These are phyloP conservation scores for Fabriciana adippe DNA, from an alignment of 2,888 invertebrate genomes.

Conservation along the genomic window DNA sequence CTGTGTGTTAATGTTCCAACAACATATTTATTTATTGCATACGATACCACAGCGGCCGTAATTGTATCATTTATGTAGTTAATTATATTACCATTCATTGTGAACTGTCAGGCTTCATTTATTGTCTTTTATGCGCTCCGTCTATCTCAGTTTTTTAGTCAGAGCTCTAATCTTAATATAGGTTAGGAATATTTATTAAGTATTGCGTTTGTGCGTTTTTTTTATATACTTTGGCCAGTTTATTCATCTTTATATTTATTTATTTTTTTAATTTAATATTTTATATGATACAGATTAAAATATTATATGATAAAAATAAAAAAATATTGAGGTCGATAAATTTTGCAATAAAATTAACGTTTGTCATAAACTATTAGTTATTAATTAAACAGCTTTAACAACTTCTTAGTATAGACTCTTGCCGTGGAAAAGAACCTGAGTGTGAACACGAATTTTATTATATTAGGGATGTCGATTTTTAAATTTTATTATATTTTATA, in stretches of 20 bases:
- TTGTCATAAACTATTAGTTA: conserved; percentile 5
- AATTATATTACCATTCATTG: too few species aligned
- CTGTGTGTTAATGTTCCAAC: too few species aligned
- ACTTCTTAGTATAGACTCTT: conserved; percentile 33
- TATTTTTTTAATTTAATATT: neutral
- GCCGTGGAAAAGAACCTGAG: conserved; percentile 29
- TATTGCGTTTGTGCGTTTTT: neutral
- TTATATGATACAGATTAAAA: neutral
- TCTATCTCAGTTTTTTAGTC: too few species aligned
- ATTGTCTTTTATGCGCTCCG: too few species aligned
- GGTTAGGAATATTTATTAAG: conserved; percentile 18
- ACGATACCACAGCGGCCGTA: too few species aligned
- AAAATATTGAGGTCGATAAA: conserved; percentile 12
- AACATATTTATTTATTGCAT: too few species aligned
- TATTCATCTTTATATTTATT: conserved; percentile 6
- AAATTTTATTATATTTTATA: conserved; percentile 30
- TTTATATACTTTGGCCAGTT: conserved; percentile 2
- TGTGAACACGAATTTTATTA: conserved; percentile 20
- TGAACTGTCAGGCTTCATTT: too few species aligned
- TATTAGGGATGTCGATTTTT: conserved; percentile 13
- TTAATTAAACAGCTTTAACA: conserved; percentile 40
- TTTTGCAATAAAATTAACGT: conserved; percentile 13
- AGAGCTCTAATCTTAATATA: too few species aligned
- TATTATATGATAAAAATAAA: neutral
- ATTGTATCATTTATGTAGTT: too few species aligned